Evolutionary conservation across 2,797 vertebrate genomes (phyloP), one percentile per base, ranked within the genome.

Genomic region (Alca torda): DNA sequence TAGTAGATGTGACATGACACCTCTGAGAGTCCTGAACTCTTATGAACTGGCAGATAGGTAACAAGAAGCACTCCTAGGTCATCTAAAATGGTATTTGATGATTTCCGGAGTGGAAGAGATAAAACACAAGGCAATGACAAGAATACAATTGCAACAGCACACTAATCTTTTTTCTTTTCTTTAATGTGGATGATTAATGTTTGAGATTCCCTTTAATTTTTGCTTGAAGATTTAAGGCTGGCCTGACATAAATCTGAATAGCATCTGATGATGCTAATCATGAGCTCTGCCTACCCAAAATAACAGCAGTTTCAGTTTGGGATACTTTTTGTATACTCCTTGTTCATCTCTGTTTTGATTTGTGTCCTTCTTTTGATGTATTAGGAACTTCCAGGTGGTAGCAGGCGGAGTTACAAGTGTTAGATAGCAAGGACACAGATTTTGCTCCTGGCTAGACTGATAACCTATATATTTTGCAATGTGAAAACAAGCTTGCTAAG

Each of bases 181-280:
- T 87, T 93, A 79, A 84, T 43, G 28, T 67, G 9, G 13, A 35
- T 91, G 48, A 89, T 89, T 53, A 67, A 57, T 48, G 1, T 87
- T 96, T 95, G 41, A 82, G 16, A 48, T 80, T 85, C 5, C 19
- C 13, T 89, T 87, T 84, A 93, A 77, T 89, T 93, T 93, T 83
- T 53, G 23, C 77, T 77, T 91, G 61, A 86, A 89, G 69, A 81
- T 84, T n/a, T 93, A 89, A 92, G 46, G 6, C 45, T 82, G 50
- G 53, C 30, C 56, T 90, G 63, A 84, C 65, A 59, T 65, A 89
- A 93, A 81, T 64, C 35, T 93, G 63, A 92, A 87, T 60, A 78
- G n/a, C 3, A 19, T 50, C 61, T 78, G n/a, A 92, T 86, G 77
- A 78, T 41, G 67, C 4, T 94, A 88, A 92, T 94, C 69, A 73